These are phyloP conservation scores for Stenolophus ochropezus DNA, from an alignment of 2,888 invertebrate genomes.

Conservation along the genomic window DNA sequence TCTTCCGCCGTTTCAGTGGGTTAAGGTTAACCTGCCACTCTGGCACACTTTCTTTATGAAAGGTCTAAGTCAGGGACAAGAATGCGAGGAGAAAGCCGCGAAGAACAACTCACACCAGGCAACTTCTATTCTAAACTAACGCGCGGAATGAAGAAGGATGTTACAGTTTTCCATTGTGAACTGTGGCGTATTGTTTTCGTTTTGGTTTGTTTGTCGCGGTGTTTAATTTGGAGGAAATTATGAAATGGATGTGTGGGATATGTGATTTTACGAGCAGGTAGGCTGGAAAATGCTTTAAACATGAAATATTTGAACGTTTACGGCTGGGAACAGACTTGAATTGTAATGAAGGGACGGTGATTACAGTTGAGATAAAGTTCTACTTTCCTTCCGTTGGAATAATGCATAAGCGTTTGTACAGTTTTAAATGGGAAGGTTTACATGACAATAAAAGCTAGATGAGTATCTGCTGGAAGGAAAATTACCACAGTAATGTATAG, in stretches of 20 bases:
- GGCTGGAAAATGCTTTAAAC: neutral
- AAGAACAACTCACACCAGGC: slow-evolving; percentile 65
- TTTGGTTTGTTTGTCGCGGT: slow-evolving; percentile 8
- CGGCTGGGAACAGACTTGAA: neutral
- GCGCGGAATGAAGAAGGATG: neutral
- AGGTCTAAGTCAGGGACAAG: slow-evolving; percentile 71
- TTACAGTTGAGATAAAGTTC: neutral
- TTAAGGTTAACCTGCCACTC: slow-evolving; percentile 70
- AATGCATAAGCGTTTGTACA: neutral
- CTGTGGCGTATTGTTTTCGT: slow-evolving; percentile 25
- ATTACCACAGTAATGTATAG: neutral
- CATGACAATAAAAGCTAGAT: neutral
- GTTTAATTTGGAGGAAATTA: slow-evolving; percentile 7
- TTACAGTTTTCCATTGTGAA: slow-evolving; percentile 21
- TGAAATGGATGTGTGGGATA: slow-evolving; percentile 28
- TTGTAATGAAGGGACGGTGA: neutral
- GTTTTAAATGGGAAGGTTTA: neutral
- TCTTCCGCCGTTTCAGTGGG: slow-evolving; percentile 64
- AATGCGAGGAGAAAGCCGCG: slow-evolving; percentile 71
- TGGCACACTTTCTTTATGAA: slow-evolving; percentile 73
- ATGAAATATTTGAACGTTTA: neutral
- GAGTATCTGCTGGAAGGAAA: neutral
- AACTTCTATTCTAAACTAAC: slow-evolving; percentile 21
- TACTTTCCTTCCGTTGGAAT: neutral
- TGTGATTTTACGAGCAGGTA: neutral